Evolutionary conservation across 2,888 invertebrate species (phyloP).

Genomic region (Cryptophagus acutangulus): DNA sequence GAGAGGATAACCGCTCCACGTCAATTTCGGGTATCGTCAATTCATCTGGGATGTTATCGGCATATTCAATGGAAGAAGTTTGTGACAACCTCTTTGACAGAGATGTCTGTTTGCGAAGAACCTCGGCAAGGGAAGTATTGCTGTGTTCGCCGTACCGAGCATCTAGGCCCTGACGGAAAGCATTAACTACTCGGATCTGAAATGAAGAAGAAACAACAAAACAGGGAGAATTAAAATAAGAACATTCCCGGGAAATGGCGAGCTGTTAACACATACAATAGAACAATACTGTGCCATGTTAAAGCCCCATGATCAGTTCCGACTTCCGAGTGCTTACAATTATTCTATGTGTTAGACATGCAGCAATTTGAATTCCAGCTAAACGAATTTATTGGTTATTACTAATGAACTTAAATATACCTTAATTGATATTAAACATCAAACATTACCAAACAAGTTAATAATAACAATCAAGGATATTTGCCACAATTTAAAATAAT

Average conservation of each 20-base stretch:
- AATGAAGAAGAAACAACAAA: constrained; percentile 53
- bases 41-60: constrained; percentile 81
- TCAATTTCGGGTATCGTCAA: constrained; percentile 88
- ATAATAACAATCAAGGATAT: no score
- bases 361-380: no score
- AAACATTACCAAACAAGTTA: no score
- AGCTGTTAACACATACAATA: constrained; percentile 43
- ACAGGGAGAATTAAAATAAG: constrained; percentile 49
- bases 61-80: constrained; percentile 88
- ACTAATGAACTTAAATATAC: no score
- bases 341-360: no score
- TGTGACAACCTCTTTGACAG: constrained; percentile 88
- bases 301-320: constrained; percentile 33
- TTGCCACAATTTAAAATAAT: no score
- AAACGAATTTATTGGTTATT: no score
- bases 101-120: constrained; percentile 89
- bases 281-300: constrained; percentile 41
- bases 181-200: constrained; percentile 99
- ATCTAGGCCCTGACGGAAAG: constrained; percentile 99
- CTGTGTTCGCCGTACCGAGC: constrained; percentile 88
- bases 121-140: constrained; percentile 88
- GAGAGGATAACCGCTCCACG: constrained; percentile 86
- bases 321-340: no score
- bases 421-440: no score
- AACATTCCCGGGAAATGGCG: constrained; percentile 41